A percentile compares a stretch with the other conserved stretches of the same genome.
Conservation (phyloP, 2,113 vertebrate genomes). For the Oceanodroma tethys region DNA sequence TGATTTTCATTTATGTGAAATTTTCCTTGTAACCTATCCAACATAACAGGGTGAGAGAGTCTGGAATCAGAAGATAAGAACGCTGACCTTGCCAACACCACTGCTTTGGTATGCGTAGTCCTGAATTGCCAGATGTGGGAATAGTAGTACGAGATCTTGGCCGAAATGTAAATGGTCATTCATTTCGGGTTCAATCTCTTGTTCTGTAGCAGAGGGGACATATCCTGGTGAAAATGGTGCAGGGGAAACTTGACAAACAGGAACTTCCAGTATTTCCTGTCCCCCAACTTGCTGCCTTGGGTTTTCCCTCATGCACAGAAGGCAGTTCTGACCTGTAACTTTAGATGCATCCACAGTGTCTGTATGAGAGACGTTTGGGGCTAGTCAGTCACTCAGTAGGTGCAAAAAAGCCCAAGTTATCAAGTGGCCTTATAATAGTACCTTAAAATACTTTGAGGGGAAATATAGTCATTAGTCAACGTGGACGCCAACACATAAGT, state of each 20-base stretch:
- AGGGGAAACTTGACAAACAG: background rate
- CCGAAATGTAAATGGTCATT: background rate
- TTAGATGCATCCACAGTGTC: background rate
- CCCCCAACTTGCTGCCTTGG: background rate
- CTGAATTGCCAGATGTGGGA: background rate
- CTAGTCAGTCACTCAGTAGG: background rate
- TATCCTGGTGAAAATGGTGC: background rate
- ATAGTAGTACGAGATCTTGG: background rate
- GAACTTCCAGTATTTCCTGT: background rate
- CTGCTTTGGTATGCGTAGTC: background rate
- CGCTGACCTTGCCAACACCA: background rate
- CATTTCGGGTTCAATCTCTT: background rate
- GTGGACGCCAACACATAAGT: background rate
- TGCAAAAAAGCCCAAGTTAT: background rate
- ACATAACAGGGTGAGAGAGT: background rate
- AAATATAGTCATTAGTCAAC: background rate
- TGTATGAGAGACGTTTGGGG: background rate
- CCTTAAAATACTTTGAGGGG: background rate
- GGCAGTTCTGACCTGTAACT: background rate
- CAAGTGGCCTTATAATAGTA: background rate
- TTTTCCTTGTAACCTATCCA: background rate
- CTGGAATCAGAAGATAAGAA: slow-evolving; percentile 33
- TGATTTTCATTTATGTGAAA: background rate
- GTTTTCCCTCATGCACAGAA: background rate
- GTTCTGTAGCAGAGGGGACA: rapidly evolving